Percentiles rank a stretch among this genome's conserved stretches.
Evolutionary conservation across 2,797 vertebrate genomes (phyloP).

Genomic region (Tenualosa thibaudeaui): DNA sequence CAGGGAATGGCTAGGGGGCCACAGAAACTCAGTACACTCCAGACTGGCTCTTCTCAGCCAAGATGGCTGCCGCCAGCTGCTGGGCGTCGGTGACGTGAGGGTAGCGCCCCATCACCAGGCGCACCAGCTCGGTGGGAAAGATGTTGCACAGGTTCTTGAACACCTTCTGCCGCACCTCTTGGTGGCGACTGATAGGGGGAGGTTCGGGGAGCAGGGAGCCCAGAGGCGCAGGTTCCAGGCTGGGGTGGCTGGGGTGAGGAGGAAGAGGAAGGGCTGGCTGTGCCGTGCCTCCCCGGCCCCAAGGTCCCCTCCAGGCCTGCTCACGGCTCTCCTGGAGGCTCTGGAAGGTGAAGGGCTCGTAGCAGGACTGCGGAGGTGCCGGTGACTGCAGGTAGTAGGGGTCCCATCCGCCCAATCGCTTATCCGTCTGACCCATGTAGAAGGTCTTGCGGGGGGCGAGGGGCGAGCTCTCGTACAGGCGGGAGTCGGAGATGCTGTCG

Average conservation of each 20-base stretch:
- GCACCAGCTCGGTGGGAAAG: slow-evolving; percentile 91
- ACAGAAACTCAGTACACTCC: slow-evolving; percentile 77
- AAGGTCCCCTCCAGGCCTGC: slow-evolving; percentile 81
- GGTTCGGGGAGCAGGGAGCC: slow-evolving; percentile 72
- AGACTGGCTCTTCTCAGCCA: slow-evolving; percentile 89
- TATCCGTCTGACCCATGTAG: slow-evolving; percentile 71
- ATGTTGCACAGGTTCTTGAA: slow-evolving; percentile 95
- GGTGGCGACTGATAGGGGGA: slow-evolving; percentile 68
- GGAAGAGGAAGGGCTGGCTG: slow-evolving; percentile 58
- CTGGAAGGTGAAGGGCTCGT: slow-evolving; percentile 86
- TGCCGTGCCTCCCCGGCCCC: slow-evolving; percentile 57
- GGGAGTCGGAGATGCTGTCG: slow-evolving; percentile 88
- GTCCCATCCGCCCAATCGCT: slow-evolving; percentile 83
- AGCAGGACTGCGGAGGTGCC: slow-evolving; percentile 68
- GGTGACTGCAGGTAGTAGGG: slow-evolving; percentile 80
- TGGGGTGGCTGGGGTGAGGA: slow-evolving; percentile 57
- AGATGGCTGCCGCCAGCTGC: slow-evolving; percentile 92
- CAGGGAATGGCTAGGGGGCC: background rate
- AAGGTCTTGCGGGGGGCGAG: slow-evolving; percentile 74
- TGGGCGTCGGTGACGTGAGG: slow-evolving; percentile 91
- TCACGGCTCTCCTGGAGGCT: slow-evolving; percentile 86
- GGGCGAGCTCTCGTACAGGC: slow-evolving; percentile 82
- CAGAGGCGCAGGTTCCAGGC: slow-evolving; percentile 46
- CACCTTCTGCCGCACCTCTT: slow-evolving; percentile 85
- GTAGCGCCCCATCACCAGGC: slow-evolving; percentile 90